A percentile compares a stretch with the other conserved stretches of the same genome.
phyloP scores from a whole-genome alignment of 1,140 invertebrate genomes.

The Aphidius gifuensis region DNA sequence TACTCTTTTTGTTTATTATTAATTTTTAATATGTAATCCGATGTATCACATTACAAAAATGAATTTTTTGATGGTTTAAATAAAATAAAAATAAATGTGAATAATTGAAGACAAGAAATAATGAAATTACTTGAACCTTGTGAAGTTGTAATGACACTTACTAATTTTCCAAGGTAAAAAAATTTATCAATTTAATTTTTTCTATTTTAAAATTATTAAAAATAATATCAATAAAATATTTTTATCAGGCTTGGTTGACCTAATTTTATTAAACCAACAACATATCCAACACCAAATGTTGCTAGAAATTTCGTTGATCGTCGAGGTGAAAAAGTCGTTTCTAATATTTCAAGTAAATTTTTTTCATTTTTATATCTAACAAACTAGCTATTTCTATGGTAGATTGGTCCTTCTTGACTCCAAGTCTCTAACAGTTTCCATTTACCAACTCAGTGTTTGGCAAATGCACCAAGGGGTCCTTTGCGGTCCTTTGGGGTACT shows the following conservation, averaged over 20 bases:
- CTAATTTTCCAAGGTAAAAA: slow-evolving; percentile 83
- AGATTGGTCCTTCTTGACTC: no score
- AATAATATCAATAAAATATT: slow-evolving; percentile 19
- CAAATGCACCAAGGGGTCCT: no score
- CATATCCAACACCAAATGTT: slow-evolving; percentile 66
- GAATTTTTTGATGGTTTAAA: slow-evolving; percentile 94
- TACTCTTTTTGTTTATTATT: no score
- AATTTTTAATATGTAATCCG: no score
- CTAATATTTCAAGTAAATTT: slow-evolving; percentile 87
- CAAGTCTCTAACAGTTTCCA: no score
- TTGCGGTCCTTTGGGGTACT: no score
- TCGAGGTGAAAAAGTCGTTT: slow-evolving; percentile 90
- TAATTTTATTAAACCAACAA: slow-evolving; percentile 82
- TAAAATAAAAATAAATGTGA: slow-evolving; percentile 97
- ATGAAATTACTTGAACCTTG: slow-evolving; percentile 70
- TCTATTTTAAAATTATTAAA: slow-evolving; percentile 1
- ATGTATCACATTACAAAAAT: no score
- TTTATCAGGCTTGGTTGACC: slow-evolving; percentile 76
- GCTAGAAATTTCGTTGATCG: slow-evolving; percentile 88
- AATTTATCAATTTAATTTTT: not conserved
- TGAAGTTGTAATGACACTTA: slow-evolving; percentile 86
- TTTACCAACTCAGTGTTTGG: no score
- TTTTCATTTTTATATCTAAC: not conserved
- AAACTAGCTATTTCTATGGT: slow-evolving; percentile 7
- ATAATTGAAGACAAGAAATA: slow-evolving; percentile 81